phyloP scores from a whole-genome alignment of 2,888 invertebrate species.

The Chironomus riparius region DNA sequence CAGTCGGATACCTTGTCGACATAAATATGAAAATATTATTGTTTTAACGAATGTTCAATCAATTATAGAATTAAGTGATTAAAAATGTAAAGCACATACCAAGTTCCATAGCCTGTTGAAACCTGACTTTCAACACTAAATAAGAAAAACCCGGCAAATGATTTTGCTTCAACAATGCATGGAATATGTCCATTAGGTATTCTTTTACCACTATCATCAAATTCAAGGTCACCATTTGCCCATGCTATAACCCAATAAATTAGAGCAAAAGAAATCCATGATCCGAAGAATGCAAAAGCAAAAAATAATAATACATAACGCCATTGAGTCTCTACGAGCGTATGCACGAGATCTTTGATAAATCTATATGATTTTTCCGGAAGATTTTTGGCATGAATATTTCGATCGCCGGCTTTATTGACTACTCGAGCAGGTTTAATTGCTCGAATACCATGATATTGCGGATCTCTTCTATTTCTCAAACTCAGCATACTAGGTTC shows the following conservation, averaged over 20 bases:
- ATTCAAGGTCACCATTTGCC: constrained; percentile 51
- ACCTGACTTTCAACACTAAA: constrained; percentile 84
- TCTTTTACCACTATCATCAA: constrained; percentile 48
- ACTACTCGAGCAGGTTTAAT: constrained; percentile 34
- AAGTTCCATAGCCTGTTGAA: constrained; percentile 69
- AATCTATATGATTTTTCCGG: constrained; percentile 66
- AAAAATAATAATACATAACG: constrained; percentile 82
- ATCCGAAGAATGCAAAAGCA: constrained; percentile 72
- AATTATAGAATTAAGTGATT: too few species aligned
- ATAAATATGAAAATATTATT: neutral
- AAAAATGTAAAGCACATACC: neutral
- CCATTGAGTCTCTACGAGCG: constrained; percentile 76
- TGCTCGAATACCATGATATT: neutral
- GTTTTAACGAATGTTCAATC: neutral
- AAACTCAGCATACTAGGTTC: constrained; percentile 4
- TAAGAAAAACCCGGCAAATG: constrained; percentile 79
- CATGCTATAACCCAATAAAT: constrained; percentile 48
- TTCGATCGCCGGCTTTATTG: constrained; percentile 39
- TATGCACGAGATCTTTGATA: constrained; percentile 76
- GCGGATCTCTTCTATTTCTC: neutral
- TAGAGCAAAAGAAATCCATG: constrained; percentile 53
- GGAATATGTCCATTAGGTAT: constrained; percentile 57
- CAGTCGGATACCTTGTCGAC: constrained; percentile 59
- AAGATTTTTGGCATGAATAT: constrained; percentile 37
- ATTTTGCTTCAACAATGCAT: constrained; percentile 69